Evolutionary conservation across 1,140 invertebrate genomes (phyloP).

Genomic region (Heliothis subflexa): DNA sequence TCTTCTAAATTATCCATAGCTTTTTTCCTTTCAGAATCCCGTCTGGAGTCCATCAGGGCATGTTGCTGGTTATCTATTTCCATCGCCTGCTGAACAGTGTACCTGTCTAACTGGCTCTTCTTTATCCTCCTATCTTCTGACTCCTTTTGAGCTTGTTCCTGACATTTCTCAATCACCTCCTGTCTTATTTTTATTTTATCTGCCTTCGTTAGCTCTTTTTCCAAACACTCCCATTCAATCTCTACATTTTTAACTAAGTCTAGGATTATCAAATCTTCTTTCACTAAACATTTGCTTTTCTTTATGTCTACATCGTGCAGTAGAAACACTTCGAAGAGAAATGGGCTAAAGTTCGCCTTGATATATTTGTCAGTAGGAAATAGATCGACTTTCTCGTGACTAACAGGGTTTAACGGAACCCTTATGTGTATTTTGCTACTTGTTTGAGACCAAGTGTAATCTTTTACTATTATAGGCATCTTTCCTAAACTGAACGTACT

Average conservation of each 20-base stretch:
- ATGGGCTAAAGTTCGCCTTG: constrained; percentile 89
- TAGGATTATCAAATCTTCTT: constrained; percentile 87
- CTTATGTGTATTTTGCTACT: constrained; percentile 85
- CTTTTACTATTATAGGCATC: constrained; percentile 91
- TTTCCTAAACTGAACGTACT: constrained; percentile 34
- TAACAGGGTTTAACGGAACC: constrained; percentile 86
- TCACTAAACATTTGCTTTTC: constrained; percentile 87
- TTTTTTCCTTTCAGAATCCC: constrained; percentile 86
- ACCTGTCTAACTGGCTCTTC: constrained; percentile 83
- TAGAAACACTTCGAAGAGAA: constrained; percentile 89
- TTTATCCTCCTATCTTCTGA: constrained; percentile 83
- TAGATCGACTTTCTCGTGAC: constrained; percentile 87
- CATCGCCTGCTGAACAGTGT: constrained; percentile 88
- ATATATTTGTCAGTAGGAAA: constrained; percentile 89
- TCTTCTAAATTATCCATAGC: constrained; percentile 89
- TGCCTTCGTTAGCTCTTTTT: constrained; percentile 84
- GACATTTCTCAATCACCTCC: constrained; percentile 84
- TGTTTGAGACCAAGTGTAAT: constrained; percentile 90
- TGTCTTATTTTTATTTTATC: constrained; percentile 86
- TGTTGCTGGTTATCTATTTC: constrained; percentile 86
- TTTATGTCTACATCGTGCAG: constrained; percentile 86
- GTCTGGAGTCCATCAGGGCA: constrained; percentile 87
- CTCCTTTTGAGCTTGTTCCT: constrained; percentile 86
- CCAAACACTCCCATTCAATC: constrained; percentile 87
- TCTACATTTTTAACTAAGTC: constrained; percentile 87